These are phyloP conservation scores for Yponomeuta evonymella DNA, from an alignment of 2,888 invertebrate genomes.

Conservation along the genomic window DNA sequence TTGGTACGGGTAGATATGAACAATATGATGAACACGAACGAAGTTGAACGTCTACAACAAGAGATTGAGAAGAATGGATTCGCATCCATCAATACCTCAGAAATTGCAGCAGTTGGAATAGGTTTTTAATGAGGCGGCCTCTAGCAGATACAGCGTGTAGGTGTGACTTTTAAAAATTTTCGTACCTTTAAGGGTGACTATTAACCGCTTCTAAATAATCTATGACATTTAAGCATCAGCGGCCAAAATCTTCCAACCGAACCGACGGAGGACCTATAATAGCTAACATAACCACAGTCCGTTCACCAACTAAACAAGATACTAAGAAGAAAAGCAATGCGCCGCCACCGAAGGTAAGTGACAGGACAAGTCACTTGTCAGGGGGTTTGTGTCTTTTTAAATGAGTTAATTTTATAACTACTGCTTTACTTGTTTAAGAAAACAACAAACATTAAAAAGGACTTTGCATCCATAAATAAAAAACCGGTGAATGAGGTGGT, in stretches of 20 bases:
- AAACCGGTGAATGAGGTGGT: not conserved
- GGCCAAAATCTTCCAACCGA: not conserved
- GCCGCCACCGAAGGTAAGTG: not conserved
- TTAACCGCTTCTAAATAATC: not conserved
- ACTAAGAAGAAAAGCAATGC: not conserved
- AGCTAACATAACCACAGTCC: not conserved
- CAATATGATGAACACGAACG: too few species aligned
- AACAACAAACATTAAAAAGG: not conserved
- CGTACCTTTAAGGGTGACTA: too few species aligned
- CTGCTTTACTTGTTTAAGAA: not conserved
- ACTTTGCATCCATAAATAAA: not conserved
- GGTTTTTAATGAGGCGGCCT: too few species aligned
- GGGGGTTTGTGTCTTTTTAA: not conserved
- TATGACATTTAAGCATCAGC: not conserved
- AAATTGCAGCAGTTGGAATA: too few species aligned
- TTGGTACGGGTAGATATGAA: too few species aligned
- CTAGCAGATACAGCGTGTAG: too few species aligned
- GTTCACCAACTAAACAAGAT: not conserved
- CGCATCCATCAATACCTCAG: too few species aligned
- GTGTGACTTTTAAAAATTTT: too few species aligned
- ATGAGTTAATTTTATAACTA: not conserved
- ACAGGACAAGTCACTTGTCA: not conserved
- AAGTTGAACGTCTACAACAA: too few species aligned
- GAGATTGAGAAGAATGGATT: too few species aligned
- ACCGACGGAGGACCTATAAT: not conserved